These are phyloP conservation scores for Drosophila azteca DNA, from an alignment of 1,140 invertebrate species.

Conservation along the genomic window DNA sequence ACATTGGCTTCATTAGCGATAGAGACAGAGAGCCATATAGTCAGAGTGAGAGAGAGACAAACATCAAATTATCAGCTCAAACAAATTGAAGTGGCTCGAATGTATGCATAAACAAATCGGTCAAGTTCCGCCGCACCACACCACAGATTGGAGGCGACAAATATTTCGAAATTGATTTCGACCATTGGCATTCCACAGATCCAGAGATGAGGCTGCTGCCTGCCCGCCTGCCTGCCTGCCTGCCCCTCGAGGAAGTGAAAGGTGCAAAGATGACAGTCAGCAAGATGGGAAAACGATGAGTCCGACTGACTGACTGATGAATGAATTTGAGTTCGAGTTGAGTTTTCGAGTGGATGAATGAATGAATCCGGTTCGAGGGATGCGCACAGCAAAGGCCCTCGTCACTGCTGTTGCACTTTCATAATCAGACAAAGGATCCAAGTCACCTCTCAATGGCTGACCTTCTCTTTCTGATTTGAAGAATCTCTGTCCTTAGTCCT, in stretches of 20 bases:
- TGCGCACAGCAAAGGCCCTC: too few relatives aligned
- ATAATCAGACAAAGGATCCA: too few relatives aligned
- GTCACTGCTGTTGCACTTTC: too few relatives aligned
- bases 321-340: background rate
- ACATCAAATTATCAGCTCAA: constrained; percentile 64
- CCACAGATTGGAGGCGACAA: constrained; percentile 29
- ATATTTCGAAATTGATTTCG: constrained; percentile 32
- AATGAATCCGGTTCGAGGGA: background rate
- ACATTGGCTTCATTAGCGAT: constrained; percentile 67
- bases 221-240: too few relatives aligned
- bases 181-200: constrained; percentile 6
- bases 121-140: constrained; percentile 23
- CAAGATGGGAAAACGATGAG: constrained; percentile 13
- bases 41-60: constrained; percentile 14
- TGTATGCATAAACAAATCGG: constrained; percentile 47
- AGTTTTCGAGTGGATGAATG: constrained; percentile 7
- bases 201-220: too few relatives aligned
- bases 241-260: constrained; percentile 25
- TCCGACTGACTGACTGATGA: background rate
- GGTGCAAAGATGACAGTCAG: constrained; percentile 12
- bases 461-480: too few relatives aligned
- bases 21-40: background rate
- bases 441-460: too few relatives aligned
- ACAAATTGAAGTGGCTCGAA: constrained; percentile 61
- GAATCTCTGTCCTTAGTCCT: too few relatives aligned